Base-by-base conservation (phyloP, 2,888 invertebrate genomes). In the Drosophila mulleri region DNA sequence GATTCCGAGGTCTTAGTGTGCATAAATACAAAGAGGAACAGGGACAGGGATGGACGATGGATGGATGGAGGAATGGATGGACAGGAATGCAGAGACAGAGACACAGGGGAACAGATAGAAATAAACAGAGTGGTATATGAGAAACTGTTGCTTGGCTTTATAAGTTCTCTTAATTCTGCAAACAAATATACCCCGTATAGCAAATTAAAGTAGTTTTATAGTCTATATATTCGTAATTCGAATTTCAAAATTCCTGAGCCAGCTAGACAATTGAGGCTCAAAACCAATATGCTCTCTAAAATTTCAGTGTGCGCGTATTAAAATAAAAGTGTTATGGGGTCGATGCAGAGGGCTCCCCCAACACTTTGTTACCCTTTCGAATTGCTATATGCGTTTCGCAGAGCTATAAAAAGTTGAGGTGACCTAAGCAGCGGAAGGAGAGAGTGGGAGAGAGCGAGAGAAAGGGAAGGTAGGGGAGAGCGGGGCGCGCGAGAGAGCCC, bases 401-500 rank as follows among this genome's bases (percentile, higher is more conserved):
- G 54, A 32, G 37, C 64, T 59, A 63, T 74, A 60, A 78, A 78
- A 23, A 60, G 48, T 48, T 52, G 18, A 52, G 74, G 59, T 58
- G 67, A 64, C 67, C 75, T 78, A 57, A 52, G 56, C 73, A 67
- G 75, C 48, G 78, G 59, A 18, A 23, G 44, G 47, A 23, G 57
- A 11, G 29, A 1, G 18, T 1, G 14, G 3, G 50, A 52, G 73
- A 12, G 32, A 50, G 73, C 6, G 16, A 26, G 29, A 18, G 32
- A 29, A 8, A 8, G 29, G 14, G 16, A n/a, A n/a, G n/a, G n/a
- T n/a, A n/a, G n/a, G n/a, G n/a, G n/a, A 4, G 53, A 14, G 62
- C 5, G n/a, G 44, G 45, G 18, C 26, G 7, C 26, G 26, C 6
- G 26, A 29, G 23, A 16, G 53, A n/a, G 48, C 39, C 12, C 14